Percentiles rank a stretch among this genome's conserved stretches.
Evolutionary conservation across 2,797 vertebrate species (phyloP).

Genomic region (Pogoniulus pusillus): DNA sequence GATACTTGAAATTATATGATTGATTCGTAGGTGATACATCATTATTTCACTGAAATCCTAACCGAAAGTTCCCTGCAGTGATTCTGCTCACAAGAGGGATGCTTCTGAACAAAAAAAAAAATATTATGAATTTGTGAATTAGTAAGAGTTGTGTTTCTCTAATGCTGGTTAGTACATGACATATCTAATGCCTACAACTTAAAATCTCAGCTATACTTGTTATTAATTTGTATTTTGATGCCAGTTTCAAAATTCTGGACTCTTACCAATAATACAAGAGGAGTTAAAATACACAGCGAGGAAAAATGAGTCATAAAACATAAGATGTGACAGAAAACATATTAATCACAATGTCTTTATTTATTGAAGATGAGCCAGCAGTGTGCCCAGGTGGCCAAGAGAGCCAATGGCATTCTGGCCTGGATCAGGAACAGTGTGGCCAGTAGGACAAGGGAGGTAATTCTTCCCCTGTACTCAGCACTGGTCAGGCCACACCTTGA

Average conservation of each 20-base stretch:
- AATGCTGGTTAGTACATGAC: not conserved
- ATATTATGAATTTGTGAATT: not conserved
- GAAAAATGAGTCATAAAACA: not conserved
- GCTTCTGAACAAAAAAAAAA: not conserved
- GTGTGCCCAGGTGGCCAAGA: too few species aligned
- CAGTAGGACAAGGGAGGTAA: too few species aligned
- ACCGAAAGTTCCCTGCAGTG: not conserved
- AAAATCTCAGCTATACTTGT: not conserved
- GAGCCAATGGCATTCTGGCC: too few species aligned
- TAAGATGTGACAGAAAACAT: not conserved
- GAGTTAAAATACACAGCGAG: not conserved
- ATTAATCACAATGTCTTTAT: not conserved
- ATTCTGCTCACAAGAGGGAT: not conserved
- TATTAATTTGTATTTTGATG: not conserved
- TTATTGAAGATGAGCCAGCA: too few species aligned
- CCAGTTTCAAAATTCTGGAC: not conserved
- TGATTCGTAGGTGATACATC: not conserved
- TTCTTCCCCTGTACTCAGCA: too few species aligned
- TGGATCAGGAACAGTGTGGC: too few species aligned
- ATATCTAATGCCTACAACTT: not conserved
- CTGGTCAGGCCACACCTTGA: too few species aligned
- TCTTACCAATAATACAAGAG: not conserved
- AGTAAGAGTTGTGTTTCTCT: not conserved
- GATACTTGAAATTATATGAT: not conserved
- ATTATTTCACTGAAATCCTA: constrained; percentile 11